Evolutionary conservation across 2,888 invertebrate species (phyloP), one percentile per base, ranked within the genome.

Genomic region (Rotaria sp.): DNA sequence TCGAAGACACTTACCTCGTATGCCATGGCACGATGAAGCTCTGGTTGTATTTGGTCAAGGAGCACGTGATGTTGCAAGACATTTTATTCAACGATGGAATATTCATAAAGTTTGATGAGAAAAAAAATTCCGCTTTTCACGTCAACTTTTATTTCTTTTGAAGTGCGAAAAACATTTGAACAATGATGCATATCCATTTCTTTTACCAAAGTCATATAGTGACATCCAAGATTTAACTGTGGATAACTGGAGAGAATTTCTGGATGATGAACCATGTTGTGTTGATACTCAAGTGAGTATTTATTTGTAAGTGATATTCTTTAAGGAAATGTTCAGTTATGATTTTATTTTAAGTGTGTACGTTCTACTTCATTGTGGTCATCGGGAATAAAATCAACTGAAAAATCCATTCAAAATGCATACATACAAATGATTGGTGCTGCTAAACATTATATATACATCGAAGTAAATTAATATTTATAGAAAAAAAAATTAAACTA

Each of bases 1-100:
- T 90, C 93, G 97, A 74, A 93, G 93, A 85, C 94, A 94, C 75
- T 96, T 95, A 4, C 96, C 96, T 0, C 93, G 97, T 88, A 97
- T 97, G 96, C 97, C 97, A 4, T 97, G 97, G 97, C 97, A 97
- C 90, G 97, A 97, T 92, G 93, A 96, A 85, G 96, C 95, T 4
- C 93, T 94, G n/a, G 93, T 95, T 90, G 94, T 97, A 0, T 94
- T 94, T 89, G 96, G 95, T 0, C 93, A 94, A 5, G 94, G 95
- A 0, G 97, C 96, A 0, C 91, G 96, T 86, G 97, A 97, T 92
- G 94, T n/a, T n/a, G n/a, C n/a, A n/a, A n/a, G n/a, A n/a, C n/a
- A n/a, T n/a, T n/a, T n/a, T n/a, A n/a, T n/a, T 95, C 96, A 96
- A 90, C 92, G 97, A 57, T 97, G 97, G 97, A 97, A 97, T 90